phyloP scores from a whole-genome alignment of 2,888 invertebrate genomes.

The Synanthedon andrenaeformis region DNA sequence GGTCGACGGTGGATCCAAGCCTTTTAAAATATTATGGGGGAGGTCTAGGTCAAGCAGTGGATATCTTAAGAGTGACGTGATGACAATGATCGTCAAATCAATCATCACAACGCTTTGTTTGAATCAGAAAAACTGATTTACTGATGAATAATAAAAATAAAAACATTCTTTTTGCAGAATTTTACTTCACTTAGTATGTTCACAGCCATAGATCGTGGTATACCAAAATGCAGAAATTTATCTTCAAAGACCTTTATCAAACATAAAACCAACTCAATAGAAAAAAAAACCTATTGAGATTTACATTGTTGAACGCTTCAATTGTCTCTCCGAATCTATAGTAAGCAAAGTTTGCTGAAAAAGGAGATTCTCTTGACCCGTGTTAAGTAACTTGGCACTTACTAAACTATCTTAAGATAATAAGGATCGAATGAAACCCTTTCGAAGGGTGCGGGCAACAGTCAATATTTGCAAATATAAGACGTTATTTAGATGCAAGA shows the following conservation, averaged over 20 bases:
- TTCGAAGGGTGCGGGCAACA: conserved; percentile 54
- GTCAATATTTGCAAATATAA: conserved; percentile 69
- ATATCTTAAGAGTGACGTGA: too few species aligned
- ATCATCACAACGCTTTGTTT: too few species aligned
- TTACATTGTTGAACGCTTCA: background rate
- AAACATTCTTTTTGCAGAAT: too few species aligned
- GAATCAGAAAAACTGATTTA: too few species aligned
- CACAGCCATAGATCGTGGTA: too few species aligned
- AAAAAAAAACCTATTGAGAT: background rate
- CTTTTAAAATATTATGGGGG: too few species aligned
- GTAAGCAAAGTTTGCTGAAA: conserved; percentile 16
- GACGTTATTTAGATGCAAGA: conserved; percentile 66
- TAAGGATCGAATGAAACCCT: conserved; percentile 43
- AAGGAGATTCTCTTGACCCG: conserved; percentile 17
- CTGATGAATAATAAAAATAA: too few species aligned
- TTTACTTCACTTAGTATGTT: too few species aligned
- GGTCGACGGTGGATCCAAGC: too few species aligned
- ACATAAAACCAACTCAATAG: background rate
- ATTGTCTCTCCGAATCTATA: background rate
- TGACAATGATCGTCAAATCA: too few species aligned
- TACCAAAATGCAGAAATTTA: too few species aligned
- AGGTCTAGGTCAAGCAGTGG: too few species aligned
- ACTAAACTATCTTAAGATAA: conserved; percentile 58
- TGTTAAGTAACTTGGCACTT: conserved; percentile 44
- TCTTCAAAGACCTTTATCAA: background rate